Conservation (phyloP, 2,113 vertebrate genomes). For the Macroglossus sobrinus region DNA sequence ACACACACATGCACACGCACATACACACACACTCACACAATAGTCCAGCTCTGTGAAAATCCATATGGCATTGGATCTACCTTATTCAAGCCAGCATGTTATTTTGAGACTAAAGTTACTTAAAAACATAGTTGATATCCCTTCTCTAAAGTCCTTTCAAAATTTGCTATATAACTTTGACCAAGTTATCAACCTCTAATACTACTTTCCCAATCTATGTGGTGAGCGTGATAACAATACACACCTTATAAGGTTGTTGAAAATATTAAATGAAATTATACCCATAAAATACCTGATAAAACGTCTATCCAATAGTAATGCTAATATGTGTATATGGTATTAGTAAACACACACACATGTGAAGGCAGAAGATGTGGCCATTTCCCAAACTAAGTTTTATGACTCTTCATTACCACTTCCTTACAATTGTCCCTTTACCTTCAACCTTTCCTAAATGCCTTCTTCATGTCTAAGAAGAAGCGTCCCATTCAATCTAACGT, state of each 20-base stretch:
- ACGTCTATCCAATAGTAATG: background rate
- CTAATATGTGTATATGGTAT: background rate
- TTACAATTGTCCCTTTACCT: background rate
- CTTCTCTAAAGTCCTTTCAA: background rate
- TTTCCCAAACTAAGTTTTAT: background rate
- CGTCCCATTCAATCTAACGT: background rate
- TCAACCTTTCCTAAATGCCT: background rate
- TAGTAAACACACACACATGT: background rate
- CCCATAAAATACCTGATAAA: background rate
- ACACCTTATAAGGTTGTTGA: background rate
- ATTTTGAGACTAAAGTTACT: background rate
- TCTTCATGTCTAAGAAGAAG: background rate
- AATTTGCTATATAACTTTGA: background rate
- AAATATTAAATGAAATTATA: background rate
- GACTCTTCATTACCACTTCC: background rate
- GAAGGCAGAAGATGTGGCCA: background rate
- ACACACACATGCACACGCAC: background rate
- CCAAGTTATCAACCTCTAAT: background rate
- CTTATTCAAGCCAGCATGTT: background rate
- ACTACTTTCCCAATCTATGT: background rate
- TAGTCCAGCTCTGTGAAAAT: background rate
- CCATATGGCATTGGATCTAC: too few relatives aligned
- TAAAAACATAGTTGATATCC: background rate
- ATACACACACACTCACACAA: background rate
- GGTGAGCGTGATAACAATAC: background rate